These are phyloP conservation scores for Neogobius melanostomus DNA, from an alignment of 2,113 vertebrate species.

Conservation along the genomic window DNA sequence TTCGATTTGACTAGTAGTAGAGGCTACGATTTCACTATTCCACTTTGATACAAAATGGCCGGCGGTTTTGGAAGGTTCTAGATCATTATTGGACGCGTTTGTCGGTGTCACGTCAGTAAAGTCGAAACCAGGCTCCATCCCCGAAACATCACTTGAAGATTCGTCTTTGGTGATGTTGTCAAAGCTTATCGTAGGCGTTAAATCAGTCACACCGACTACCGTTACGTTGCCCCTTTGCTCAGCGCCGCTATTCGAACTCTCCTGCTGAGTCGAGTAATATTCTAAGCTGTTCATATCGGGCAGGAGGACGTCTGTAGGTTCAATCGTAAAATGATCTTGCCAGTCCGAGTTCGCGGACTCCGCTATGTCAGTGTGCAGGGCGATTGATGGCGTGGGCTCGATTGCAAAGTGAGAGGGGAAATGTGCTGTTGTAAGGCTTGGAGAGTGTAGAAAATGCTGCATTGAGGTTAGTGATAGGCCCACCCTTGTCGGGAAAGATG, in stretches of 20 bases:
- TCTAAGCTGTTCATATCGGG: constrained; percentile 83
- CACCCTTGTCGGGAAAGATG: constrained; percentile 83
- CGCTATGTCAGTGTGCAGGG: constrained; percentile 30
- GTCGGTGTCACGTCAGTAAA: constrained; percentile 48
- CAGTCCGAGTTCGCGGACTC: constrained; percentile 65
- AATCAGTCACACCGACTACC: constrained; percentile 36
- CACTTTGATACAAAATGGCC: constrained; percentile 46
- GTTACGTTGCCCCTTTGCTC: constrained; percentile 66
- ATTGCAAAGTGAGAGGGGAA: constrained; percentile 34
- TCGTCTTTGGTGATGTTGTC: constrained; percentile 55
- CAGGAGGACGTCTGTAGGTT: constrained; percentile 77
- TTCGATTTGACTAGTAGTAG: background rate
- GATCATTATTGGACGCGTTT: constrained; percentile 45
- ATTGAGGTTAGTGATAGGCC: constrained; percentile 78
- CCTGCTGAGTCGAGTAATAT: constrained; percentile 76
- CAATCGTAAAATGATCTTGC: constrained; percentile 67
- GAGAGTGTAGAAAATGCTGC: constrained; percentile 25
- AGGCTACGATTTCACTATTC: constrained; percentile 37
- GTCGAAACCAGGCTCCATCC: constrained; percentile 58
- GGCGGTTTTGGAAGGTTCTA: constrained; percentile 58
- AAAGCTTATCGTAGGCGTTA: constrained; percentile 41
- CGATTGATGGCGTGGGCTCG: constrained; percentile 29
- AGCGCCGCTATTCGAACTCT: constrained; percentile 44
- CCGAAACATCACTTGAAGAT: constrained; percentile 61
- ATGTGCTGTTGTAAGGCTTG: constrained; percentile 47